Evolutionary conservation across 1,140 invertebrate species (phyloP).

Genomic region (Elymnias hypermnestra): DNA sequence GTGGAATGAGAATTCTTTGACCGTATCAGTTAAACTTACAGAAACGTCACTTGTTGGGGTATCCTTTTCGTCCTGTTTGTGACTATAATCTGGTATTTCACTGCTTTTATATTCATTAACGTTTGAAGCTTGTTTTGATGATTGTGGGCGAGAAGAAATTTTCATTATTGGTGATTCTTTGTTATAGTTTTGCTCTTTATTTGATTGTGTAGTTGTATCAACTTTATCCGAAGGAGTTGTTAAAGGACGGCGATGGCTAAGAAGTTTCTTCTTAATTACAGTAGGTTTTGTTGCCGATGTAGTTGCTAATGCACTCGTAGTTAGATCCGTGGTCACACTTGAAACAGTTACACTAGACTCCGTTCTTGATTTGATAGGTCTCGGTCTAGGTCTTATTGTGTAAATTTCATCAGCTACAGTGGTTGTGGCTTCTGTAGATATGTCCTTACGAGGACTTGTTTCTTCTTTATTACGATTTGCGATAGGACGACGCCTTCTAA

Average conservation of each 20-base stretch:
- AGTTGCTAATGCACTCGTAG: conserved; percentile 68
- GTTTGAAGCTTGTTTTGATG: conserved; percentile 32
- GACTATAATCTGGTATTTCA: conserved; percentile 63
- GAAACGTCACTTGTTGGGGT: conserved; percentile 71
- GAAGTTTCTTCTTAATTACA: conserved; percentile 58
- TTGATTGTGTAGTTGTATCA: conserved; percentile 49
- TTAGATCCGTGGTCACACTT: conserved; percentile 61
- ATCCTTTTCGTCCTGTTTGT: conserved; percentile 75
- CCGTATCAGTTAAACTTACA: conserved; percentile 48
- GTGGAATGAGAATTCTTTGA: conserved; percentile 60
- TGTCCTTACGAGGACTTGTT: conserved; percentile 35
- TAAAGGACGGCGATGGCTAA: conserved; percentile 40
- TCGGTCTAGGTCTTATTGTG: conserved; percentile 52
- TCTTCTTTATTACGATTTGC: conserved; percentile 40
- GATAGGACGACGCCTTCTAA: conserved; percentile 59
- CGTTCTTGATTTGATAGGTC: conserved; percentile 45
- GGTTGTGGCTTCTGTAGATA: conserved; percentile 37
- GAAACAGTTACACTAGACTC: conserved; percentile 51
- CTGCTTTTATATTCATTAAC: conserved; percentile 44
- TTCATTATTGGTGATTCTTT: conserved; percentile 74
- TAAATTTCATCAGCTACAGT: conserved; percentile 51
- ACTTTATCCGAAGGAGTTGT: conserved; percentile 47
- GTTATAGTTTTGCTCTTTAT: conserved; percentile 34
- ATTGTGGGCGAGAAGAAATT: conserved; percentile 52
- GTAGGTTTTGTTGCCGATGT: conserved; percentile 63